Percentiles rank a stretch among this genome's conserved stretches.
Evolutionary conservation across 2,797 vertebrate genomes (phyloP).

Genomic region (Syngnathus rostellatus): DNA sequence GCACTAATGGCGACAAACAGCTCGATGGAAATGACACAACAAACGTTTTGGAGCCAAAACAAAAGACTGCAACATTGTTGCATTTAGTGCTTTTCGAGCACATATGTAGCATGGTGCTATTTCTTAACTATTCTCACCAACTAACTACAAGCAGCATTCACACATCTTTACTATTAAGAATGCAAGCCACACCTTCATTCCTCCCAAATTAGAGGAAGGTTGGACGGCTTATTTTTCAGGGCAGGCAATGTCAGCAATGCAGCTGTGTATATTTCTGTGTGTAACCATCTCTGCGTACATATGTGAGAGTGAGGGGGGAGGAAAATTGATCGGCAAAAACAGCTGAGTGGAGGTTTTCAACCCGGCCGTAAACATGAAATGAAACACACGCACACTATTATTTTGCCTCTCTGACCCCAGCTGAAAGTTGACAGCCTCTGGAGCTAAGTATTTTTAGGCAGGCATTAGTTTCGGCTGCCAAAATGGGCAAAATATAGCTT

Average conservation of each 20-base stretch:
- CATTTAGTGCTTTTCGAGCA: background rate
- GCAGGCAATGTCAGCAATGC: constrained; percentile 41
- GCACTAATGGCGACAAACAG: background rate
- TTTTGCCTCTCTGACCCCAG: constrained; percentile 48
- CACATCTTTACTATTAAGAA: constrained; percentile 54
- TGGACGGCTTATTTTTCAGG: constrained; percentile 50
- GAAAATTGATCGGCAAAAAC: constrained; percentile 13
- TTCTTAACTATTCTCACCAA: too few relatives aligned
- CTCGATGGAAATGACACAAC: background rate
- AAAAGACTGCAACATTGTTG: background rate
- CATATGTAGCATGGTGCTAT: background rate
- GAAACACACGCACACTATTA: constrained; percentile 22
- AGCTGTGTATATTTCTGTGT: background rate
- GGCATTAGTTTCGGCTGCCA: constrained; percentile 56
- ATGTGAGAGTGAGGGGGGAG: constrained; percentile 7
- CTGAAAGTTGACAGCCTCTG: constrained; percentile 54
- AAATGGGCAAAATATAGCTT: constrained; percentile 59
- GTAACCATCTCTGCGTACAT: constrained; percentile 4
- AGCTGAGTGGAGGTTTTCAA: constrained; percentile 49
- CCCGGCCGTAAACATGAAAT: constrained; percentile 32
- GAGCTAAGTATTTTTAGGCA: constrained; percentile 65
- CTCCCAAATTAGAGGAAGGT: constrained; percentile 55
- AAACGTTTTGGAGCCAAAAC: background rate
- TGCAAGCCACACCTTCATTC: constrained; percentile 58
- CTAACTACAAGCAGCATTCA: too few relatives aligned